Evolutionary conservation across 1,140 invertebrate genomes (phyloP).

Genomic region (Plectrocnemia conspersa): DNA sequence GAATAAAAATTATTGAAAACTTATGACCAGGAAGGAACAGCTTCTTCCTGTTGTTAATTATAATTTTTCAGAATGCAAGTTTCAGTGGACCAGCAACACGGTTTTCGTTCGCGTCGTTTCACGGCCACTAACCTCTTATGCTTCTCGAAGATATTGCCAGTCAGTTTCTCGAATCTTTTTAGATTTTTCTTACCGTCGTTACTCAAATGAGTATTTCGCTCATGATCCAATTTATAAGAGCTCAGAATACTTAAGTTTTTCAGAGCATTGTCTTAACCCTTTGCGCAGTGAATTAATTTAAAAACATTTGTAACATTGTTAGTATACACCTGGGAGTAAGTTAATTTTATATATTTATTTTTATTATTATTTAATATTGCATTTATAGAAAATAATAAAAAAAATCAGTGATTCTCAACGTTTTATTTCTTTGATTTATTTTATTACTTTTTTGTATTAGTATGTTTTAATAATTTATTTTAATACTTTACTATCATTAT

Average conservation of each 20-base stretch:
- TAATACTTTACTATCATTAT: too few relatives aligned
- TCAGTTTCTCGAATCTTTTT: too few relatives aligned
- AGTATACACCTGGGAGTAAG: background rate
- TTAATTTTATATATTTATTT: background rate
- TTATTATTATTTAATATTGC: background rate
- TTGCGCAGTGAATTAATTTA: background rate
- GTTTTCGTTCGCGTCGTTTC: background rate
- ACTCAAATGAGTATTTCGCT: conserved; percentile 9
- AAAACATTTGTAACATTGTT: background rate
- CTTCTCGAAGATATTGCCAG: too few relatives aligned
- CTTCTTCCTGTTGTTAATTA: too few relatives aligned
- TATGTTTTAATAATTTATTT: too few relatives aligned
- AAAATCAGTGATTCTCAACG: background rate
- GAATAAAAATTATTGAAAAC: too few relatives aligned
- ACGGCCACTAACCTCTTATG: background rate
- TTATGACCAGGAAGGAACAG: too few relatives aligned
- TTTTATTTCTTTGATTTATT: too few relatives aligned
- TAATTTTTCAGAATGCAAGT: too few relatives aligned
- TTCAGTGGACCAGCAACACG: background rate
- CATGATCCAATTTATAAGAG: conserved; percentile 14
- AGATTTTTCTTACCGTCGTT: too few relatives aligned
- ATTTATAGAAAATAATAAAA: background rate
- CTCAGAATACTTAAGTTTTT: background rate
- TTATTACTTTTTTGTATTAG: too few relatives aligned
- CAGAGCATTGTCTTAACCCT: background rate